These are phyloP conservation scores for Bombus polaris DNA, from an alignment of 1,140 invertebrate genomes.

Conservation along the genomic window DNA sequence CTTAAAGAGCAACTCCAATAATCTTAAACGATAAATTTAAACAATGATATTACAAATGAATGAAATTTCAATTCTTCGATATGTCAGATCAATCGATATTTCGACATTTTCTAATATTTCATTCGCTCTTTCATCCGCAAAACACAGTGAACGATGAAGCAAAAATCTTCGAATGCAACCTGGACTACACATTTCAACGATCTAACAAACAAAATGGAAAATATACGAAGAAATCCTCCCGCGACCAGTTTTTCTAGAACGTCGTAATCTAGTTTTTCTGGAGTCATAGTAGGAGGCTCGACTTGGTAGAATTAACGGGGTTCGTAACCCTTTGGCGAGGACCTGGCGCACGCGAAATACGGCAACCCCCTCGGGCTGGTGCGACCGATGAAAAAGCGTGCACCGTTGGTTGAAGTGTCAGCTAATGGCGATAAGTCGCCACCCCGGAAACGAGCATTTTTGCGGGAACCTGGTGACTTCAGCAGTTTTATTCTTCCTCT, in stretches of 20 bases:
- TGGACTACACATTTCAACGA: not conserved
- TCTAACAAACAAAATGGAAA: not conserved
- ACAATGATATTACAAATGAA: too few species aligned
- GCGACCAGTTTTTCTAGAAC: not conserved
- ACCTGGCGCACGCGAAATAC: slow-evolving; percentile 13
- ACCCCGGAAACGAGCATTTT: slow-evolving; percentile 65
- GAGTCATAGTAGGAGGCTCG: not conserved
- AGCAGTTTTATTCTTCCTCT: slow-evolving; percentile 51
- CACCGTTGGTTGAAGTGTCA: slow-evolving; percentile 58
- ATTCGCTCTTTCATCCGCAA: too few species aligned
- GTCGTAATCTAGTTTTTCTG: slow-evolving; percentile 38
- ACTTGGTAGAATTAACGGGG: slow-evolving; percentile 51
- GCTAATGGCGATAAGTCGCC: slow-evolving; percentile 68
- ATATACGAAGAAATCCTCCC: not conserved
- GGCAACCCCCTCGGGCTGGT: not conserved
- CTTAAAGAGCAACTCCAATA: accelerated
- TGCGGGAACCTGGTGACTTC: slow-evolving; percentile 59
- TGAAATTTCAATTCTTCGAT: too few species aligned
- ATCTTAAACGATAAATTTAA: too few species aligned
- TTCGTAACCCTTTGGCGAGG: slow-evolving; percentile 40
- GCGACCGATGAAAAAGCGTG: slow-evolving; percentile 54
- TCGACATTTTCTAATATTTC: too few species aligned
- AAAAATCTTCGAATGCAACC: too few species aligned
- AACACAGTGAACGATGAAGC: too few species aligned
- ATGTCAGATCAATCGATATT: too few species aligned